Evolutionary conservation across 2,888 invertebrate species (phyloP), one percentile per base, ranked within the genome.

Genomic region (Aspidapion aeneum): DNA sequence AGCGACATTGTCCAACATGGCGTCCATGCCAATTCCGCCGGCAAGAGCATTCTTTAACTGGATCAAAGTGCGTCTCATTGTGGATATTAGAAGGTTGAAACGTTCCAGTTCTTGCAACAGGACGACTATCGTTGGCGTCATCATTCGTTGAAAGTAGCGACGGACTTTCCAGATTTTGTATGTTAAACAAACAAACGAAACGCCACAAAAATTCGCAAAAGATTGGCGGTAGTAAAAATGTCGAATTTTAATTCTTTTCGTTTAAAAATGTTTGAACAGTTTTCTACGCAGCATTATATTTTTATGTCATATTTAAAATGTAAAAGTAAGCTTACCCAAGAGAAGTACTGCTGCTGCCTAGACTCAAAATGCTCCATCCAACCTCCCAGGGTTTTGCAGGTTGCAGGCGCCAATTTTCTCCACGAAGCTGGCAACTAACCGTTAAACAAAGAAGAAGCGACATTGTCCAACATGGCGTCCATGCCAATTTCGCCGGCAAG

Each of bases 1-100:
- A 0, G 93, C 87, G 21, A 96, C 89, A 77, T 90, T 91, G 79
- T 96, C 96, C 65, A 96, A 80, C 54, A 88, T 83, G 18, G 86
- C 85, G 78, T 95, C 94, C 94, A 96, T 94, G 57, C 95, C 94
- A 70, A 95, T 93, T 82, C 96, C 94, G 35, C 96, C 96, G 1
- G 91, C 90, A 62, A 96, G 82, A 0, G 95, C 96, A 85, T 91
- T 91, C 74, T 89, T 85, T 12, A 96, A 82, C 58, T 91, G 85
- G 1, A 85, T 81, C 51, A 96, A 82, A 0, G 91, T 91, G 63
- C 79, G 82, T 49, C 81, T 82, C 85, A 96, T 94, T 58, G 84
- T 84, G 12, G 76, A 75, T 59, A 94, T 87, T 0, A 96, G 84
- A 18, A 84, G 82, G 79, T 96, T 96, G 78, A 95, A 95, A 65